These are phyloP conservation scores for Spodoptera exigua DNA, from an alignment of 2,888 invertebrate species.

Conservation along the genomic window DNA sequence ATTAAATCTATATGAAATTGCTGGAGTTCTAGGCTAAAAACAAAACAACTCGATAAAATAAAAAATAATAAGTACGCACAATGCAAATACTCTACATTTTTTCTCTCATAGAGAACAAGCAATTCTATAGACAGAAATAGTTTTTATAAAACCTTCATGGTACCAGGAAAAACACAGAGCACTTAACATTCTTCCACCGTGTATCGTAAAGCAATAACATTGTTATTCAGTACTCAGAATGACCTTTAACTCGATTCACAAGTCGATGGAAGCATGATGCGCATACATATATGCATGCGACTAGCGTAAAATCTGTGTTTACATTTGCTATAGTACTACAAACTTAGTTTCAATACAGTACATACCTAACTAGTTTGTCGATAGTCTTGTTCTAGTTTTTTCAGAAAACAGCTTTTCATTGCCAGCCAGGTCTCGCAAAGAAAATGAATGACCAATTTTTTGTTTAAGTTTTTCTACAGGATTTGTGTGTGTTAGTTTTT, in stretches of 20 bases:
- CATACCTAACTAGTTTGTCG: no score
- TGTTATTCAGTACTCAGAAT: constrained; percentile 52
- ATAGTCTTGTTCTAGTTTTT: no score
- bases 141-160: constrained; percentile 9
- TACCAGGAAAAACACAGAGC: constrained; percentile 52
- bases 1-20: no score
- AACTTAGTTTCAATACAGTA: constrained; percentile 1
- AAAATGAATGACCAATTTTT: no score
- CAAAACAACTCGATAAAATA: neutral
- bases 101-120: constrained; percentile 17
- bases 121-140: constrained; percentile 16
- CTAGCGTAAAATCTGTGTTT: constrained; percentile 43
- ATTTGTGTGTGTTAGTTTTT: no score
- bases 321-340: constrained; percentile 32
- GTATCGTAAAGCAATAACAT: constrained; percentile 49
- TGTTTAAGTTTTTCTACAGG: no score
- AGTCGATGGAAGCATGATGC: constrained; percentile 46
- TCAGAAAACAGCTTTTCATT: no score
- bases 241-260: constrained; percentile 68
- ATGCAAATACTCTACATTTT: constrained; percentile 21
- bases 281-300: constrained; percentile 50
- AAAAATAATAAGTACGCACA: neutral
- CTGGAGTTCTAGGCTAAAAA: neutral
- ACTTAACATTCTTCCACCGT: constrained; percentile 51
- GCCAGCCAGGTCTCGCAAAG: no score